Percentiles rank a stretch among this genome's conserved stretches.
These are phyloP conservation scores for Carettochelys insculpta DNA, from an alignment of 2,113 vertebrate species.

Conservation along the genomic window DNA sequence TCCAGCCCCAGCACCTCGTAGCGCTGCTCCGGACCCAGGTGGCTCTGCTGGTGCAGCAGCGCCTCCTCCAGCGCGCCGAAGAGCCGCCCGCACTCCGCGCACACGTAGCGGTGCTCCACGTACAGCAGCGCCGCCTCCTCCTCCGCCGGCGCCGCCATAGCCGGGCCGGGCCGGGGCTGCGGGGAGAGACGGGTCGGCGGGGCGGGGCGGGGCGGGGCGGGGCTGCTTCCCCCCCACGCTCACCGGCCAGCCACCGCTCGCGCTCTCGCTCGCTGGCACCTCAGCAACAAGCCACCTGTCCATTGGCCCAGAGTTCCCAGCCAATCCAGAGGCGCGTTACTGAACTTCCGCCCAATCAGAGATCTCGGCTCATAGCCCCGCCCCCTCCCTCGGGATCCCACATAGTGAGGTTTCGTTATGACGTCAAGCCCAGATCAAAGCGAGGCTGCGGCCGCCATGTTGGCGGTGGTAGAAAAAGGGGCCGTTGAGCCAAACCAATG, in stretches of 20 bases:
- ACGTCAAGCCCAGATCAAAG: background rate
- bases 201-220: background rate
- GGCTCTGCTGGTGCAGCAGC: conserved; percentile 68
- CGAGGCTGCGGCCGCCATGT: background rate
- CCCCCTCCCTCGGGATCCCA: background rate
- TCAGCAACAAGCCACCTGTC: background rate
- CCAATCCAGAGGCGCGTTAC: background rate
- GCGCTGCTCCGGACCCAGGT: conserved; percentile 69
- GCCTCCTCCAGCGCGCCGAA: conserved; percentile 89
- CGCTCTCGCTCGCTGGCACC: background rate
- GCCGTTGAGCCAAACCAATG: background rate
- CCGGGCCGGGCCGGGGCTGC: background rate
- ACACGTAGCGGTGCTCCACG: conserved; percentile 87
- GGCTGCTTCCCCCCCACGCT: background rate
- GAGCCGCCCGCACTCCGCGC: conserved; percentile 91
- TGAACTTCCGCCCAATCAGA: background rate
- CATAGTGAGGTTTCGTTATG: background rate
- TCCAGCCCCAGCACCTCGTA: conserved; percentile 69
- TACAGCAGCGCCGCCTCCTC: conserved; percentile 72
- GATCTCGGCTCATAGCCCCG: background rate
- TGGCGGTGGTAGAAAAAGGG: too few species aligned
- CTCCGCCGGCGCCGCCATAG: conserved; percentile 68
- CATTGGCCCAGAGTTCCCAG: background rate
- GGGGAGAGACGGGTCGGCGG: background rate
- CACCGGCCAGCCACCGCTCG: background rate